Base-by-base conservation (phyloP, 2,797 vertebrate species). In the Distichodus sexfasciatus region DNA sequence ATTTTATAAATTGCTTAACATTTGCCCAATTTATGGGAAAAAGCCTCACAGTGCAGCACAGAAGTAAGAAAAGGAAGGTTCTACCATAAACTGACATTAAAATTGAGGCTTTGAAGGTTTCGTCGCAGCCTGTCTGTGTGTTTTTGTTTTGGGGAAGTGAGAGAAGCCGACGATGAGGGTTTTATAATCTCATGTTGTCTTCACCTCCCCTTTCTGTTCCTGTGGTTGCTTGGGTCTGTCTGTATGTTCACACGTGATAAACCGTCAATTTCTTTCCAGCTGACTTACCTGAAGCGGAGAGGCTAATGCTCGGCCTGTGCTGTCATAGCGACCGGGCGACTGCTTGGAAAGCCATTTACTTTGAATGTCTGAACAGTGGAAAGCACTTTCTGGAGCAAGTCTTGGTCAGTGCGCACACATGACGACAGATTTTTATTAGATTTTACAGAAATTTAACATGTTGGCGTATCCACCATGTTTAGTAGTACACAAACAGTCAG, bases 381-480 rank as follows among this genome's bases (percentile, higher is more conserved):
- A 99, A 96, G 76, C 96, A 99, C 87, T 99, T 98, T 82, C 90
- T 99, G 3, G 96, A 98, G 77, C 95, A 96, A 81, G 90, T 97
- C 73, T 79, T 99, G 92, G 97, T 99, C 86, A 76, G 90, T 82
- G 8, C 29, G n/a, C 61, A 1, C 28, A 48, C 0, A 9, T 8
- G 58, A 1, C 3, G 23, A 2, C 35, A 57, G 29, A n/a, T n/a
- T n/a, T n/a, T 14, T 4, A 26, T 21, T 14, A 23, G 33, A 0
- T 9, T 40, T 66, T 26, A 36, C 8, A 38, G 21, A 6, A 11
- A 1, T 29, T 3, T 15, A n/a, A 26, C 19, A 7, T 4, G 31
- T 33, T 33, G 4, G 31, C 9, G 4, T 33, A 33, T 33, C 31
- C 4, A 9, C 9, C 4, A 4, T 4, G 4, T 33, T 33, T 33